These are phyloP conservation scores for Phanerotoma sp. DNA, from an alignment of 2,888 invertebrate species.

Conservation along the genomic window DNA sequence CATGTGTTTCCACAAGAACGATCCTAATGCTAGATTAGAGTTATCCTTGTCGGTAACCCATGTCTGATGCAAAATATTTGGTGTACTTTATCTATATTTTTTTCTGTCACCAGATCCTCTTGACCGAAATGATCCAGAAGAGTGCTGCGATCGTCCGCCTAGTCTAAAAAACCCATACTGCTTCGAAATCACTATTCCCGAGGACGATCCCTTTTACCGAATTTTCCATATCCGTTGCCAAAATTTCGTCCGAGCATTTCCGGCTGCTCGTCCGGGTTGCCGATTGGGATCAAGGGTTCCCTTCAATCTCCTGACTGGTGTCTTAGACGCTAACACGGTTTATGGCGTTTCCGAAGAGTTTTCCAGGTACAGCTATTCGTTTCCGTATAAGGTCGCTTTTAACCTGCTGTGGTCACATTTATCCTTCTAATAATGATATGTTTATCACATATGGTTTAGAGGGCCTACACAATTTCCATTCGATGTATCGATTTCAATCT, in stretches of 20 bases:
- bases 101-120: constrained; percentile 66
- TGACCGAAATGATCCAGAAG: constrained; percentile 87
- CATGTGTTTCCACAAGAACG: no score
- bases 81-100: background rate
- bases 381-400: no score
- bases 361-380: constrained; percentile 66
- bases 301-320: constrained; percentile 84
- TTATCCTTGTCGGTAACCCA: background rate
- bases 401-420: no score
- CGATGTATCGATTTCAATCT: no score
- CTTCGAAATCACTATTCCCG: constrained; percentile 84
- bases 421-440: no score
- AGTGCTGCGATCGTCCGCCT: constrained; percentile 80
- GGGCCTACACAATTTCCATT: no score
- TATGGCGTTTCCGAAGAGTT: constrained; percentile 85
- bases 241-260: constrained; percentile 87
- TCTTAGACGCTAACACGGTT: constrained; percentile 85
- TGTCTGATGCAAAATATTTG: background rate
- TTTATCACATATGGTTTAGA: no score
- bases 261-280: constrained; percentile 84
- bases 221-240: constrained; percentile 83
- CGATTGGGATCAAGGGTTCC: constrained; percentile 81
- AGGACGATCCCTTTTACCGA: constrained; percentile 88
- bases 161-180: constrained; percentile 89
- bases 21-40: background rate